These are phyloP conservation scores for Epicampocera succincta DNA, from an alignment of 2,888 invertebrate species.

Conservation along the genomic window DNA sequence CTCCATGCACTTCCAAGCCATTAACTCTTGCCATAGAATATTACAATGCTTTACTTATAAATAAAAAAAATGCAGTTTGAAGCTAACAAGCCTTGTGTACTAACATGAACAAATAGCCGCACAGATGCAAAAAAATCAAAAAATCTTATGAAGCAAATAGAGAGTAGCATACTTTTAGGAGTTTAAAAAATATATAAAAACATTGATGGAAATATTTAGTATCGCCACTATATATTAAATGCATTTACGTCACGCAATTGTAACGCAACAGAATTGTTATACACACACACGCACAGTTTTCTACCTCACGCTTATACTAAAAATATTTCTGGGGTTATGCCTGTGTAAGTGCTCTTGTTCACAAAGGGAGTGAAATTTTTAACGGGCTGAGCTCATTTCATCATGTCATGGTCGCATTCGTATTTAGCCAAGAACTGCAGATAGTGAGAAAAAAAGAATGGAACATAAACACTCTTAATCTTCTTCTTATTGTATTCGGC, in stretches of 20 bases:
- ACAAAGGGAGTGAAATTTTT: constrained; percentile 48
- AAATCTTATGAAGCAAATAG: constrained; percentile 12
- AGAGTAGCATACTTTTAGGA: constrained; percentile 42
- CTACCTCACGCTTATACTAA: background rate
- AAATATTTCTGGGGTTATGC: background rate
- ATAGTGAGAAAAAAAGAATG: constrained; percentile 23
- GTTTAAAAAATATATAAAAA: constrained; percentile 31
- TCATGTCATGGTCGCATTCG: constrained; percentile 62
- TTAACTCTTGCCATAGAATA: constrained; percentile 61
- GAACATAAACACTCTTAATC: constrained; percentile 40
- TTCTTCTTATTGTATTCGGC: constrained; percentile 46
- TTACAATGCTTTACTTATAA: constrained; percentile 47
- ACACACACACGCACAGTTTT: constrained; percentile 30
- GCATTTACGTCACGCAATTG: constrained; percentile 51
- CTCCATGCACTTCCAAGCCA: constrained; percentile 63
- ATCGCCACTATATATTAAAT: constrained; percentile 40
- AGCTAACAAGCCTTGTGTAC: constrained; percentile 7
- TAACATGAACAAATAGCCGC: constrained; percentile 1
- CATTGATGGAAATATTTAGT: constrained; percentile 25
- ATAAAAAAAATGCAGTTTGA: constrained; percentile 12
- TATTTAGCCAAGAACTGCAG: constrained; percentile 52
- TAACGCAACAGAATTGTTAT: constrained; percentile 35
- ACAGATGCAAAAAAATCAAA: constrained; percentile 1
- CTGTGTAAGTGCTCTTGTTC: constrained; percentile 20
- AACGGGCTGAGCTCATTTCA: constrained; percentile 62